Conservation (phyloP, 2,113 vertebrate genomes). For the Macaca mulatta region DNA sequence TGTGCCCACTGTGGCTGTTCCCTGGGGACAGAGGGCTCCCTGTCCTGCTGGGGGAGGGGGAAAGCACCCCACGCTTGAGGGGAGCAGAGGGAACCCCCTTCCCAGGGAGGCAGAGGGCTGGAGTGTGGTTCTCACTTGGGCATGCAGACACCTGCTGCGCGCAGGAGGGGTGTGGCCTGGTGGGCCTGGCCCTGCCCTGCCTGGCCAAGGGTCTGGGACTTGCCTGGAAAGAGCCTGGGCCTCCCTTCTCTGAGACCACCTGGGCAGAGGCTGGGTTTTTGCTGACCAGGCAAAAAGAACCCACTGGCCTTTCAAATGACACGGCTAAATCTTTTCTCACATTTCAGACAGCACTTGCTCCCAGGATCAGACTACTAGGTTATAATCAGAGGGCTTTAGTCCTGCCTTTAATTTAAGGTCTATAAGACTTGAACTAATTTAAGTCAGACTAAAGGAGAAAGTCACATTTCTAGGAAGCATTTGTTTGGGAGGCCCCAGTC, state of each 20-base stretch:
- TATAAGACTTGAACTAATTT: not conserved
- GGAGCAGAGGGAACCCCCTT: not conserved
- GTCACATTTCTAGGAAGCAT: not conserved
- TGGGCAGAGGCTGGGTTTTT: not conserved
- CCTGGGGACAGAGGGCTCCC: not conserved
- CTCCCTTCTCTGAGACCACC: not conserved
- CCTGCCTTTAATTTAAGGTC: not conserved
- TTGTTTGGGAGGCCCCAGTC: too few relatives aligned
- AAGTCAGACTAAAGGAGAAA: not conserved
- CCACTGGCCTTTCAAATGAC: not conserved
- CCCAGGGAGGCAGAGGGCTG: not conserved
- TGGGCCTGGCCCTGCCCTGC: not conserved
- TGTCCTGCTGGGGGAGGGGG: fast-evolving
- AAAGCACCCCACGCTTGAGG: fast-evolving
- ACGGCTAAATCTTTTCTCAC: not conserved
- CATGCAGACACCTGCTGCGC: fast-evolving
- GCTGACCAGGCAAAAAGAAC: not conserved
- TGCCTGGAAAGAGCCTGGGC: not conserved
- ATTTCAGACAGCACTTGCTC: not conserved
- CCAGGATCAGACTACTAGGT: not conserved
- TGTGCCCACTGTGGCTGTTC: not conserved
- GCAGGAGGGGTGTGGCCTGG: not conserved
- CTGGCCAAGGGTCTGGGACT: not conserved
- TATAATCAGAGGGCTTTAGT: not conserved
- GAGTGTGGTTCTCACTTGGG: not conserved